Conservation (phyloP, 1,140 invertebrate genomes). For the Lordiphosa collinella region DNA sequence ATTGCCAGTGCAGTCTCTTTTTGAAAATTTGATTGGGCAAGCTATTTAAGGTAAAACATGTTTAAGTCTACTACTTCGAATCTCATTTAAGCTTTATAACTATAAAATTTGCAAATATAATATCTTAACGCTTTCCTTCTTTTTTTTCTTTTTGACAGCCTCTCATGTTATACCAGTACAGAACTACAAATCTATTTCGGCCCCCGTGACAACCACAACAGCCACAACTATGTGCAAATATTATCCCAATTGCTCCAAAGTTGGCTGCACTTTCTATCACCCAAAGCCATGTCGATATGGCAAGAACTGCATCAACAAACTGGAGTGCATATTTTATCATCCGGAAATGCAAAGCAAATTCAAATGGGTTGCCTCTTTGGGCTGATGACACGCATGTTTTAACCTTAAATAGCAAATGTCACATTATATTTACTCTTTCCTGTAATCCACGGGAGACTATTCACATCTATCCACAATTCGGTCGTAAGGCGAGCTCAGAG, state of each 20-base stretch:
- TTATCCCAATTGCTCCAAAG: slow-evolving; percentile 83
- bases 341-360: slow-evolving; percentile 80
- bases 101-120: not conserved
- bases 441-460: not conserved
- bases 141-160: slow-evolving; percentile 80
- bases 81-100: too few relatives aligned
- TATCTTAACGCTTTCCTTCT: not conserved
- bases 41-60: too few relatives aligned
- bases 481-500: not conserved
- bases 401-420: slow-evolving; percentile 47
- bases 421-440: slow-evolving; percentile 21
- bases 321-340: slow-evolving; percentile 84
- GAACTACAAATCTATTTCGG: slow-evolving; percentile 82
- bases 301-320: slow-evolving; percentile 83
- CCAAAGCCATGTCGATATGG: slow-evolving; percentile 84
- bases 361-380: slow-evolving; percentile 76
- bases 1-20: too few relatives aligned
- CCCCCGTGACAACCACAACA: slow-evolving; percentile 55
- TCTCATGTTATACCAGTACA: slow-evolving; percentile 83
- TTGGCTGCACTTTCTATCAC: slow-evolving; percentile 83
- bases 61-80: too few relatives aligned
- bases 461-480: not conserved
- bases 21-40: too few relatives aligned
- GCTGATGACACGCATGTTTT: slow-evolving; percentile 33
- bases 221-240: slow-evolving; percentile 83